These are phyloP conservation scores for Polymixis lichenea DNA, from an alignment of 2,888 invertebrate species.

Conservation along the genomic window DNA sequence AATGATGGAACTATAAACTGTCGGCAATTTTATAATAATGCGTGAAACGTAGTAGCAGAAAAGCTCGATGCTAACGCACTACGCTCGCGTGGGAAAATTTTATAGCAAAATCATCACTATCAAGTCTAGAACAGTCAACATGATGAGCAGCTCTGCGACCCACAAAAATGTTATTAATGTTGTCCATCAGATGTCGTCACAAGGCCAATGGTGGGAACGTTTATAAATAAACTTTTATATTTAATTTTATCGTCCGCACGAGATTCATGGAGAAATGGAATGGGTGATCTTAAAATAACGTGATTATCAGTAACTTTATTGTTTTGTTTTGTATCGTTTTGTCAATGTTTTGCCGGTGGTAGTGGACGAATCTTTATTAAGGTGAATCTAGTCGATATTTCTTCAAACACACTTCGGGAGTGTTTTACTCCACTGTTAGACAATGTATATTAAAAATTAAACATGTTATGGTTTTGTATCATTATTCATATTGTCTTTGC, in stretches of 20 bases:
- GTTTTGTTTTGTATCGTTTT: conserved; percentile 21
- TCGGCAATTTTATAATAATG: neutral
- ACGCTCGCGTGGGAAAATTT: neutral
- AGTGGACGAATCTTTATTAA: no score
- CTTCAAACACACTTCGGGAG: no score
- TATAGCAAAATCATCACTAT: neutral
- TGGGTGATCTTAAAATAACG: conserved; percentile 46
- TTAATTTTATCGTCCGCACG: conserved; percentile 41
- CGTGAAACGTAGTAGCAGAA: neutral
- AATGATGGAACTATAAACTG: neutral
- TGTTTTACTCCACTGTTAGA: no score
- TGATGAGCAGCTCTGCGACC: conserved; percentile 20
- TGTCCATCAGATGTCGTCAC: conserved; percentile 59
- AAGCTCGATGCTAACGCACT: neutral
- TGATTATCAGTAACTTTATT: conserved; percentile 11
- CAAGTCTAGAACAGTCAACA: conserved; percentile 2
- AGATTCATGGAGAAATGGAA: conserved; percentile 56
- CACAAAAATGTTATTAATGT: conserved; percentile 50
- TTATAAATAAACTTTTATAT: conserved; percentile 57
- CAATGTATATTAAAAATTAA: no score
- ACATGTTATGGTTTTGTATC: no score
- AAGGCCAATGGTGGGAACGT: conserved; percentile 60
- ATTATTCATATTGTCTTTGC: no score
- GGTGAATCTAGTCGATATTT: no score
- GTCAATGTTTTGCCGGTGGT: neutral